Evolutionary conservation across 2,797 vertebrate species (phyloP), one percentile per base, ranked within the genome.

Genomic region (Florisuga fusca): DNA sequence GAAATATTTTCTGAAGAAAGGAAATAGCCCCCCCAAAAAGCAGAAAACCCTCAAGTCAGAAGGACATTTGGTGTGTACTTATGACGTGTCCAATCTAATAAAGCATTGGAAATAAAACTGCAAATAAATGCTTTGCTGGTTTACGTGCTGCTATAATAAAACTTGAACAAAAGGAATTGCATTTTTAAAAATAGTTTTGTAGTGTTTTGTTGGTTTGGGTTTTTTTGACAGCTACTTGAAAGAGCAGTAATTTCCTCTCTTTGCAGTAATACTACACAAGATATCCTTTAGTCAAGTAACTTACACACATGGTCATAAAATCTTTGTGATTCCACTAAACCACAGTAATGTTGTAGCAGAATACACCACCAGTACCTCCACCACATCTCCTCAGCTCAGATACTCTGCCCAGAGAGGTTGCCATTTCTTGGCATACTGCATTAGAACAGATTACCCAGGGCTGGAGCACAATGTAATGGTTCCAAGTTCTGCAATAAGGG

Each of bases 391-490:
- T 15, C 46, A 72, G n/a, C 75, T 61, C 66, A 7, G 2, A 16
- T 3, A 6, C 23, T 10, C 54, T 72, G 67, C 77, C 76, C 69
- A 27, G 31, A 76, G 43, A 80, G 29, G 25, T 3, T 46, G 64
- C 27, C 75, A 29, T 26, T 61, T 51, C 43, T 54, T 48, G 61
- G 53, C 29, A 21, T 1, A 45, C 15, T 22, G 21, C 33, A 84
- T 79, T 34, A 19, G 34, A 53, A n/a, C 26, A 63, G 73, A 46
- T 73, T 68, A 29, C 4, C 21, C 0, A 6, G 77, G 25, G 14
- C 0, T 23, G 38, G 22, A 76, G 36, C 34, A n/a, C 10, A 27
- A 3, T 0, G 0, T 5, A 22, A 23, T 57, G 41, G 20, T 18
- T 41, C 38, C 38, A 41, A 41, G 38, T 18, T 72, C 72, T 11